Evolutionary conservation across 2,113 vertebrate species (phyloP).

Genomic region (Sander vitreus): DNA sequence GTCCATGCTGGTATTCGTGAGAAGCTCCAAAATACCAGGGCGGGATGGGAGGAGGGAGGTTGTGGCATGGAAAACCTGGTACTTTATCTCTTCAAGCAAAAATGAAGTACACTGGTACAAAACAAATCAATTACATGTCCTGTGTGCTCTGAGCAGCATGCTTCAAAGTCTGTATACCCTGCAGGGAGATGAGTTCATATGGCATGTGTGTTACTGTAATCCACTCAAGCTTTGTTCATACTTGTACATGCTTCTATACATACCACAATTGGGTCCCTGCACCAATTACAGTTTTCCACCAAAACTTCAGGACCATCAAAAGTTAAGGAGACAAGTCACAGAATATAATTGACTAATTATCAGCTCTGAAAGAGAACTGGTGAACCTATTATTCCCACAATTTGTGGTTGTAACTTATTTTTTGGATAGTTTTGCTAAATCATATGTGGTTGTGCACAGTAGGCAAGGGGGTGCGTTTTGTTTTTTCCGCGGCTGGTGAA

Average conservation of each 20-base stretch:
- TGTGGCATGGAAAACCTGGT: slow-evolving; percentile 28
- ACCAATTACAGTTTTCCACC: not conserved
- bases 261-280: not conserved
- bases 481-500: too few relatives aligned
- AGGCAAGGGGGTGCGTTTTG: too few relatives aligned
- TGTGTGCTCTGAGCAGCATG: not conserved
- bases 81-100: slow-evolving; percentile 37
- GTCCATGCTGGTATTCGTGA: slow-evolving; percentile 87
- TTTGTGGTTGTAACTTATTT: too few relatives aligned
- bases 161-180: not conserved
- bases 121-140: slow-evolving; percentile 12
- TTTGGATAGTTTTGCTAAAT: too few relatives aligned
- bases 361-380: not conserved
- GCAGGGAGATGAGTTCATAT: not conserved
- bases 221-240: too few relatives aligned
- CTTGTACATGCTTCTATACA: not conserved
- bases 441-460: too few relatives aligned
- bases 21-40: slow-evolving; percentile 75
- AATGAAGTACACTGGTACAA: not conserved
- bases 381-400: not conserved
- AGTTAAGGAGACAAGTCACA: not conserved
- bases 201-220: not conserved
- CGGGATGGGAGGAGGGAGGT: slow-evolving; percentile 41
- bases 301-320: not conserved
- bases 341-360: not conserved